A percentile compares a stretch with the other conserved stretches of the same genome.
These are phyloP conservation scores for Perca flavescens DNA, from an alignment of 2,113 vertebrate species.

Conservation along the genomic window DNA sequence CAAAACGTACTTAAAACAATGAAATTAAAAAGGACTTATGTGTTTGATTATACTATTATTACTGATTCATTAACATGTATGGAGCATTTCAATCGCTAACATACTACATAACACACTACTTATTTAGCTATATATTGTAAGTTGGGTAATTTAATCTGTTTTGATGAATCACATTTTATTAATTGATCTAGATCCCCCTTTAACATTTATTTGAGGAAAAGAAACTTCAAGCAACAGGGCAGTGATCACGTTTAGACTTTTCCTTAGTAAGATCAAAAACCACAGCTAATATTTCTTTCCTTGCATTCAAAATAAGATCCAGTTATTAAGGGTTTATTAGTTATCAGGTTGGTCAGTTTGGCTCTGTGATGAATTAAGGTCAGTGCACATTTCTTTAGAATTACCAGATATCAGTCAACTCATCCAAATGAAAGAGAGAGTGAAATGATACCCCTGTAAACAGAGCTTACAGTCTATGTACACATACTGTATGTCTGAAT, in stretches of 20 bases:
- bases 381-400: background rate
- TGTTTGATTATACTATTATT: background rate
- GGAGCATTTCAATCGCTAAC: no score
- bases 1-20: background rate
- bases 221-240: background rate
- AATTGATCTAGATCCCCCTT: no score
- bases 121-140: no score
- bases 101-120: no score
- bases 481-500: no score
- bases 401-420: background rate
- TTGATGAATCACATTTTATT: no score
- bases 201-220: background rate
- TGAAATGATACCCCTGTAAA: background rate
- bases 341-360: background rate
- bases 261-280: background rate
- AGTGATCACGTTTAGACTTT: background rate
- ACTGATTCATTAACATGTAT: no score
- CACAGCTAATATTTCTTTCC: background rate
- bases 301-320: background rate
- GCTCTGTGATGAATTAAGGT: background rate
- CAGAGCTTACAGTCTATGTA: no score
- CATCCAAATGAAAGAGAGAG: background rate
- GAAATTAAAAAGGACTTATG: background rate
- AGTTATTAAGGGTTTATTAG: background rate
- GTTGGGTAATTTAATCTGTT: no score